phyloP scores from a whole-genome alignment of 2,888 invertebrate species.

The Dicycla oo region DNA sequence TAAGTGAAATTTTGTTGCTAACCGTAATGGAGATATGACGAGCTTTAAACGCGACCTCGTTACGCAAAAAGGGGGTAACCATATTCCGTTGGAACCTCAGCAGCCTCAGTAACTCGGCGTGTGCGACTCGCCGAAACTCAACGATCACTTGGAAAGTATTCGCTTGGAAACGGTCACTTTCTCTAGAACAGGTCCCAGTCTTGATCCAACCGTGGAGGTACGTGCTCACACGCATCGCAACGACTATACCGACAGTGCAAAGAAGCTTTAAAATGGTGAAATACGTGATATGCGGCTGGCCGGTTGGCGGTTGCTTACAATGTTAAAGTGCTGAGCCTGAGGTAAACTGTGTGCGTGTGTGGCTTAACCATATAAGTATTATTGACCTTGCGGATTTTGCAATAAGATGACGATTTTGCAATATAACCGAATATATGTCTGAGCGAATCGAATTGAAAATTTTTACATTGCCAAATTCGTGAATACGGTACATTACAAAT shows the following conservation, averaged over 20 bases:
- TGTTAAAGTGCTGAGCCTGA: slow-evolving; percentile 63
- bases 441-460: slow-evolving; percentile 46
- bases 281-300: slow-evolving; percentile 68
- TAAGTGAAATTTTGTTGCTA: slow-evolving; percentile 78
- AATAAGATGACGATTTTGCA: slow-evolving; percentile 62
- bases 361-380: slow-evolving; percentile 64
- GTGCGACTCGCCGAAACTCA: slow-evolving; percentile 74
- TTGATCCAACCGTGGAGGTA: slow-evolving; percentile 69
- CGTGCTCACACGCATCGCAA: slow-evolving; percentile 66
- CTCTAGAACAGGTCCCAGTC: slow-evolving; percentile 84
- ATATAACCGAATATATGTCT: slow-evolving; percentile 48
- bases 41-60: slow-evolving; percentile 81
- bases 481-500: slow-evolving; percentile 28
- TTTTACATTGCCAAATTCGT: slow-evolving; percentile 40
- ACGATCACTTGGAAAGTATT: slow-evolving; percentile 86
- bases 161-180: slow-evolving; percentile 84
- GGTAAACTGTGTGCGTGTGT: slow-evolving; percentile 66
- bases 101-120: slow-evolving; percentile 56
- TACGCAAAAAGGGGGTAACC: slow-evolving; percentile 85
- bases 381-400: slow-evolving; percentile 68
- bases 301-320: slow-evolving; percentile 65
- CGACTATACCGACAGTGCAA: slow-evolving; percentile 50
- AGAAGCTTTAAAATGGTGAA: slow-evolving; percentile 63
- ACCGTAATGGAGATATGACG: slow-evolving; percentile 75
- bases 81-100: slow-evolving; percentile 73